Percentiles rank a stretch among this genome's conserved stretches.
These are phyloP conservation scores for Sigmodon hispidus DNA, from an alignment of 2,113 vertebrate genomes.

Conservation along the genomic window DNA sequence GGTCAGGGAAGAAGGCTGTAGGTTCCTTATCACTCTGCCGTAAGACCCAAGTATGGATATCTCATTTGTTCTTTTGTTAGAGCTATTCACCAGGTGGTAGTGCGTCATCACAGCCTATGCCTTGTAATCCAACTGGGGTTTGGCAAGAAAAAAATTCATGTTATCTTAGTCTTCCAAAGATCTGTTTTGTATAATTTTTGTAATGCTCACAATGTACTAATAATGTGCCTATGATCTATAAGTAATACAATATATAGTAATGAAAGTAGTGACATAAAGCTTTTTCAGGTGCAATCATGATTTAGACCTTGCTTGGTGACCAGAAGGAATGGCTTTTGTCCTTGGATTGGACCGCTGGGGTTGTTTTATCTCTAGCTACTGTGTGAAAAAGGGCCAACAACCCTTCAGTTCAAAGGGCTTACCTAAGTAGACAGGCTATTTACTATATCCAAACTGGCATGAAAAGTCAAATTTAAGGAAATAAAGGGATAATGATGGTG, in stretches of 20 bases:
- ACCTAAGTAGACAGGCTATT: neutral
- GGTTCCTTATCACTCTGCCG: rapidly evolving
- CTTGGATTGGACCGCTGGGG: rapidly evolving
- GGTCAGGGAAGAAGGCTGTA: neutral
- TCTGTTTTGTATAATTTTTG: neutral
- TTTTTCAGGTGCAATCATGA: neutral
- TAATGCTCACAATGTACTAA: neutral
- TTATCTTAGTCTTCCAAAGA: neutral
- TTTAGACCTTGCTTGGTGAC: neutral
- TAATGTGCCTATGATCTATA: neutral
- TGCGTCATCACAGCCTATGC: too few species aligned
- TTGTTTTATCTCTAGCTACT: neutral
- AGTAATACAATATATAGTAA: neutral
- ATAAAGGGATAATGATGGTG: neutral
- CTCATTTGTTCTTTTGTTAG: neutral
- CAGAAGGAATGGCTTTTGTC: neutral
- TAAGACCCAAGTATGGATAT: too few species aligned
- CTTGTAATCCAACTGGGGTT: neutral
- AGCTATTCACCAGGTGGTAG: neutral
- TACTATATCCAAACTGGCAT: neutral
- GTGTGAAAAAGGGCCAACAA: neutral
- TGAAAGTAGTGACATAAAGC: neutral
- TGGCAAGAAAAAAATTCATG: neutral
- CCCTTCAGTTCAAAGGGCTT: too few species aligned
- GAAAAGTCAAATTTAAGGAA: neutral